Conservation (phyloP, 2,797 vertebrate genomes). For the Lepilemur ruficaudatus region DNA sequence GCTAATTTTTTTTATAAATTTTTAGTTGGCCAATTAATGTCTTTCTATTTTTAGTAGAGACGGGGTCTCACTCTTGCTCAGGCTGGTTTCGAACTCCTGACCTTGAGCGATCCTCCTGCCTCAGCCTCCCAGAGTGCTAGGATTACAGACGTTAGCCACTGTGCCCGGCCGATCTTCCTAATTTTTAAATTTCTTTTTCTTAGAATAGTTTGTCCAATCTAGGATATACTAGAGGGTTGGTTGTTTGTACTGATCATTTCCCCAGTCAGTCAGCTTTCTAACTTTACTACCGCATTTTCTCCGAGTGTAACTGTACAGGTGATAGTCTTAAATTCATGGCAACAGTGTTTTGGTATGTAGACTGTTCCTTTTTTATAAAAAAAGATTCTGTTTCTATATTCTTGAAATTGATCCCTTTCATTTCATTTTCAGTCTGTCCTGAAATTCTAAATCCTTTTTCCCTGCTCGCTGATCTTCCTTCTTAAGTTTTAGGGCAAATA, state of each 20-base stretch:
- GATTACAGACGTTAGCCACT: no score
- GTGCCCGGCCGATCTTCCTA: not conserved
- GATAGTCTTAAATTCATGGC: conserved; percentile 1
- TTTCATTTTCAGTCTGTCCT: not conserved
- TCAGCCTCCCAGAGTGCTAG: no score
- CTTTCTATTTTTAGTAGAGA: no score
- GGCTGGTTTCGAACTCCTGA: no score
- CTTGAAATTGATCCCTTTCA: conserved; percentile 19
- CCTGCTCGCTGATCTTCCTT: not conserved
- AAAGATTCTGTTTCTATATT: not conserved
- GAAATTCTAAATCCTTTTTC: not conserved
- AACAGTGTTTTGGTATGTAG: not conserved
- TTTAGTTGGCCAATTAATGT: no score
- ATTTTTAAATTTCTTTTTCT: conserved; percentile 29
- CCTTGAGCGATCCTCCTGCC: no score
- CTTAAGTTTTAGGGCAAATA: not conserved
- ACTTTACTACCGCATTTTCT: conserved; percentile 24
- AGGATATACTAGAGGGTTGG: not conserved
- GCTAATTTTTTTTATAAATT: no score
- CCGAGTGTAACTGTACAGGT: not conserved
- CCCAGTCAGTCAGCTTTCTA: not conserved
- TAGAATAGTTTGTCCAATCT: not conserved
- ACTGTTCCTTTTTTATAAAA: not conserved
- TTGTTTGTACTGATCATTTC: not conserved
- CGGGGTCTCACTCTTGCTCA: no score